Base-by-base conservation (phyloP, 2,888 invertebrate genomes). In the Cheilosia soror region DNA sequence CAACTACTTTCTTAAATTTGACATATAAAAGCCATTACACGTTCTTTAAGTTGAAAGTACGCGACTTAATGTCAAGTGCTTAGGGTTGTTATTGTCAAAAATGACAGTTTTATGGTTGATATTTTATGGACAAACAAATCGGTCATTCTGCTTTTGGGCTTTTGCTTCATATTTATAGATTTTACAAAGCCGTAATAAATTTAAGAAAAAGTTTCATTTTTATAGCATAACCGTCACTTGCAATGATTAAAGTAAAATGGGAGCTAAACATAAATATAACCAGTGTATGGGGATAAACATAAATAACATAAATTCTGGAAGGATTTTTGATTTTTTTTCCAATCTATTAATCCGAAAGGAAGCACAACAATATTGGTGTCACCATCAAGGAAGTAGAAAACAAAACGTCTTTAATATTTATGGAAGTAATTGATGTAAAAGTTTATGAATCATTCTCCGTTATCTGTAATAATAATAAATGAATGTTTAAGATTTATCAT, bases 231-330 rank as follows among this genome's bases (percentile, higher is more conserved):
- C 57, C 40, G 42, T 66, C 62, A 51, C 66, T 66, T 66, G 65
- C 55, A 47, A 76, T 47, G 60, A 62, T 68, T 80, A 68, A 68
- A 81, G 69, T 60, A 53, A 49, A 81, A 69, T 33, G 42, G 55
- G 29, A 49, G 57, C 27, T 66, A 72, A 53, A 60, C 49, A 58
- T 7, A n/a, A n/a, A n/a, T n/a, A 37, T 25, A 58, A n/a, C 27
- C 58, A 71, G n/a, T 11, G 15, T 20, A 47, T 31, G 58, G 27
- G 49, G 27, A 13, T 49, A 37, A 4, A 65, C 49, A 65, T 65
- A 49, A 49, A 65, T 65, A 37, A 62, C 37, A 37, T 11, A 37
- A 37, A 37, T 49, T 47, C 13, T 31, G 63, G 13, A 4, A 15
- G 44, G 2, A 2, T 44, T 44, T 15, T 15, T 25, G 31, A n/a